A percentile compares a stretch with the other conserved stretches of the same genome.
phyloP scores from a whole-genome alignment of 2,888 invertebrate species.

The Coenonympha glycerion region DNA sequence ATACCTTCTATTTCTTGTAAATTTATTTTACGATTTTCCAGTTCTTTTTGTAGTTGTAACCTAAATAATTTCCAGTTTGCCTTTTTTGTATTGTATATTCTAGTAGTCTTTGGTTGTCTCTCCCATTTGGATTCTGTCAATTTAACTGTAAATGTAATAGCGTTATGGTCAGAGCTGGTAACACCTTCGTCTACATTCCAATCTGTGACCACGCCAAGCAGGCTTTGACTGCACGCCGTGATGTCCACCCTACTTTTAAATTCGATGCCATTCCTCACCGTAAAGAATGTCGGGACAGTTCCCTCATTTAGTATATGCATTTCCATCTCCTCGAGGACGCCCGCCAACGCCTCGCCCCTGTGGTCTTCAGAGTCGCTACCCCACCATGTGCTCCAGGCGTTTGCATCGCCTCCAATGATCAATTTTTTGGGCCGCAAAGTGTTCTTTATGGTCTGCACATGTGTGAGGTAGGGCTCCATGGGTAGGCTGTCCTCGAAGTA shows the following conservation, averaged over 20 bases:
- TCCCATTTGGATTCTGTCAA: too few relatives aligned
- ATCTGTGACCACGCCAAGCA: too few relatives aligned
- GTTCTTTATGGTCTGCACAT: too few relatives aligned
- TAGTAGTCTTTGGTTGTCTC: background rate
- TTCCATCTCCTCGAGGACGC: slow-evolving; percentile 2
- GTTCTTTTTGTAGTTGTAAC: too few relatives aligned
- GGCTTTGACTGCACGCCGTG: background rate
- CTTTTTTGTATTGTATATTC: background rate
- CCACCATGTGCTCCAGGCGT: too few relatives aligned
- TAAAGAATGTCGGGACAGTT: slow-evolving; percentile 15
- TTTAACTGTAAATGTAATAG: background rate
- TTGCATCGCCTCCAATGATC: slow-evolving; percentile 21
- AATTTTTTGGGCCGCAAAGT: too few relatives aligned
- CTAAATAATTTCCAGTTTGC: too few relatives aligned
- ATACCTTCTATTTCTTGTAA: too few relatives aligned
- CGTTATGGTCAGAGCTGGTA: background rate
- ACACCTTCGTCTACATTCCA: background rate
- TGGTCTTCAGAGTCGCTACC: too few relatives aligned
- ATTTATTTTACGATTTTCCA: too few relatives aligned
- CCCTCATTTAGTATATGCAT: slow-evolving; percentile 13
- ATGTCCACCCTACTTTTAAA: slow-evolving; percentile 10
- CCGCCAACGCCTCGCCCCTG: slow-evolving; percentile 19
- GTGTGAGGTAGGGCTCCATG: too few relatives aligned
- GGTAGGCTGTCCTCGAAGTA: too few relatives aligned
- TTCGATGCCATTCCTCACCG: slow-evolving; percentile 6